A percentile compares a stretch with the other conserved stretches of the same genome.
phyloP scores from a whole-genome alignment of 1,140 invertebrate genomes.

The Drosophila elegans region DNA sequence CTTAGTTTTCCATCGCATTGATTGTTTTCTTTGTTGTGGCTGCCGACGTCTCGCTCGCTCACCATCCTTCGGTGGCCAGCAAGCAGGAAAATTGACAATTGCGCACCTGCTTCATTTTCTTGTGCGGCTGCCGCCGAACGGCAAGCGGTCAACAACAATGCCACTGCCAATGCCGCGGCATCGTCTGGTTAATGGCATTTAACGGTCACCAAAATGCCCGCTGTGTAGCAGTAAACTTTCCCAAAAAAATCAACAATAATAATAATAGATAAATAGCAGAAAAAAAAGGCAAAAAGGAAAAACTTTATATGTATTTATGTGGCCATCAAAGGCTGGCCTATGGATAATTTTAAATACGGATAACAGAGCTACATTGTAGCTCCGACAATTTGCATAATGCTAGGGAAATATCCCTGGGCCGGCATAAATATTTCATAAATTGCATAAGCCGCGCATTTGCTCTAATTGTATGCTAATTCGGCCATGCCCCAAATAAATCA shows the following conservation, averaged over 20 bases:
- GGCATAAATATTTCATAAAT: conserved; percentile 69
- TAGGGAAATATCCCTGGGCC: conserved; percentile 35
- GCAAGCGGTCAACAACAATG: conserved; percentile 64
- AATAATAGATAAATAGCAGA: conserved; percentile 33
- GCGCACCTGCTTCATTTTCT: conserved; percentile 81
- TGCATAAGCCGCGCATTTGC: conserved; percentile 63
- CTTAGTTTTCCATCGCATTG: conserved; percentile 49
- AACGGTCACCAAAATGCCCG: conserved; percentile 77
- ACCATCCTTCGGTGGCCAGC: conserved; percentile 30
- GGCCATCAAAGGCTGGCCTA: conserved; percentile 33
- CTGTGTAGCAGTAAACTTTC: conserved; percentile 81
- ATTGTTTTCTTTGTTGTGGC: conserved; percentile 70
- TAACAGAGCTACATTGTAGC: conserved; percentile 35
- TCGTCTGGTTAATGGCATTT: conserved; percentile 81
- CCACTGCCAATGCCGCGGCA: conserved; percentile 70
- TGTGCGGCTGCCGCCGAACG: conserved; percentile 42
- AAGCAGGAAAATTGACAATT: conserved; percentile 79
- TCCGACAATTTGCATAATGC: conserved; percentile 66
- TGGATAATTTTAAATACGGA: conserved; percentile 49
- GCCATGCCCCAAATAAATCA: conserved; percentile 68
- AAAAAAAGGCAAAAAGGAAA: conserved; percentile 28
- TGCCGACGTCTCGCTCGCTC: conserved; percentile 14
- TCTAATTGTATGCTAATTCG: conserved; percentile 80
- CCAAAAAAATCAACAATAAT: conserved; percentile 48
- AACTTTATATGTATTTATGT: conserved; percentile 51